phyloP scores from a whole-genome alignment of 2,888 invertebrate species.

The Watsonalla cultraria region DNA sequence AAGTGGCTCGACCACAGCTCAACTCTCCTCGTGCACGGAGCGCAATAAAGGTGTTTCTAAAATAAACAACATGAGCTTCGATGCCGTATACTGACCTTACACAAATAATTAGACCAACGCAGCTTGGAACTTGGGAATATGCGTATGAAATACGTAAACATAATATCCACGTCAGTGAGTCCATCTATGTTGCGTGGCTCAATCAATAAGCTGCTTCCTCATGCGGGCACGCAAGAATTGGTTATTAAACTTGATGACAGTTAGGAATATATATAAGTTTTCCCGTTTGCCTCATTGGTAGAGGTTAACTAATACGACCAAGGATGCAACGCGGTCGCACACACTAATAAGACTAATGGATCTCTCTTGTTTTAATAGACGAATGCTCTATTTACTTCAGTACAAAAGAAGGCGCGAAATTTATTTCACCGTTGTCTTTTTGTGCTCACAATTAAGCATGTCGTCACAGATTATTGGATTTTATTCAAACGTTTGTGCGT shows the following conservation, averaged over 20 bases:
- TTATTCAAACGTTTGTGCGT: constrained; percentile 25
- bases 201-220: constrained; percentile 71
- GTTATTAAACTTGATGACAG: constrained; percentile 68
- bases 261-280: constrained; percentile 58
- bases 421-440: constrained; percentile 11
- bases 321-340: constrained; percentile 45
- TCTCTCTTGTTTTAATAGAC: constrained; percentile 43
- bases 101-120: constrained; percentile 39
- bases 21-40: background rate
- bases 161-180: constrained; percentile 17
- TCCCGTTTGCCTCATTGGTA: constrained; percentile 63
- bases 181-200: constrained; percentile 46
- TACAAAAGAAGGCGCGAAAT: background rate
- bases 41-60: constrained; percentile 22
- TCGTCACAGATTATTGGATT: constrained; percentile 40
- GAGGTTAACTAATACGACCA: constrained; percentile 71
- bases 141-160: constrained; percentile 25
- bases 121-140: constrained; percentile 15
- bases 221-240: constrained; percentile 66
- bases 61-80: constrained; percentile 27
- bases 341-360: constrained; percentile 64
- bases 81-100: constrained; percentile 26
- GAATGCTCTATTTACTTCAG: constrained; percentile 3
- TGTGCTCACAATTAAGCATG: constrained; percentile 26
- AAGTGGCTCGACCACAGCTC: background rate